These are phyloP conservation scores for Gambelia wislizenii DNA, from an alignment of 2,797 vertebrate species.

Conservation along the genomic window DNA sequence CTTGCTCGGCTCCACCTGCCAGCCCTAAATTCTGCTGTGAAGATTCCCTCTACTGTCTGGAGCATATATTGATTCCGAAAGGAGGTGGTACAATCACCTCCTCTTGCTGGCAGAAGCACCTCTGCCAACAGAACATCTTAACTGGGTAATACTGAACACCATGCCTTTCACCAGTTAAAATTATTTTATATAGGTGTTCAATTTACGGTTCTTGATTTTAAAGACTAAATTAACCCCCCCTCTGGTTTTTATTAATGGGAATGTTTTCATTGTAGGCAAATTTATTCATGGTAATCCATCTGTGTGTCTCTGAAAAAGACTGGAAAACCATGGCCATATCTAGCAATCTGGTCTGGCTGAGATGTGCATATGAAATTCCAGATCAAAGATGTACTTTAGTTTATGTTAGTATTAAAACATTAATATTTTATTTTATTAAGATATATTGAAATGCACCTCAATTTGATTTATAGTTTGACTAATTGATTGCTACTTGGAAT, in stretches of 20 bases:
- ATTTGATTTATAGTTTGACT: background rate
- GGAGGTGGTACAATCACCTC: no score
- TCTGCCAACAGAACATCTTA: no score
- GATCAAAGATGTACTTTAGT: background rate
- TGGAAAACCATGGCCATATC: background rate
- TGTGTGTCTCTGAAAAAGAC: background rate
- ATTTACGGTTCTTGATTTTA: background rate
- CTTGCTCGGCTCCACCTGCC: no score
- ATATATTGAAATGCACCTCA: background rate
- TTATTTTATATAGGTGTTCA: background rate
- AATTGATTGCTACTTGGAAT: slow-evolving; percentile 2
- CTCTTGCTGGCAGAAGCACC: no score
- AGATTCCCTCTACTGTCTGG: no score
- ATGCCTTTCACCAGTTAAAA: background rate
- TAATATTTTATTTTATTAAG: background rate
- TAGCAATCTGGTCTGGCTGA: background rate
- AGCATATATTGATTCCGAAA: no score
- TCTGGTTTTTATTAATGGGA: background rate
- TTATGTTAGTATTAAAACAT: background rate
- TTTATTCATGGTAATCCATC: background rate
- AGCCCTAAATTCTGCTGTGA: no score
- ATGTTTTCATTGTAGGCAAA: background rate
- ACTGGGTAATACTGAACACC: background rate
- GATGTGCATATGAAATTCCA: background rate
- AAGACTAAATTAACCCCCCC: background rate